Percentiles rank a stretch among this genome's conserved stretches.
Conservation (phyloP, 2,888 invertebrate species). For the Acanthopleura granulata region DNA sequence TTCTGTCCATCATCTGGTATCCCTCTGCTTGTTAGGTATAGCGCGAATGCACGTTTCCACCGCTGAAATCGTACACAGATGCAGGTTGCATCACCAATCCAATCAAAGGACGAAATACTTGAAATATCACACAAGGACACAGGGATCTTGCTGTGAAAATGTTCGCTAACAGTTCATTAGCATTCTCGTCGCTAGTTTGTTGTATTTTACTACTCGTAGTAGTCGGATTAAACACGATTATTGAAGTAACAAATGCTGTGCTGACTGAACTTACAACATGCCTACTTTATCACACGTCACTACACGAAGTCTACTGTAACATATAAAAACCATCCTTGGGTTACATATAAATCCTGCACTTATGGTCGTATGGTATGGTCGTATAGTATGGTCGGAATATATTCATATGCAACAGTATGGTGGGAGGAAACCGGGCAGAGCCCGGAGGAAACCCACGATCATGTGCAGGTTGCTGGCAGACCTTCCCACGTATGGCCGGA, state of each 20-base stretch:
- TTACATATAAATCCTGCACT: background rate
- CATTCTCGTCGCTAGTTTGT: constrained; percentile 15
- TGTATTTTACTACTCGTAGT: background rate
- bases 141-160: constrained; percentile 1
- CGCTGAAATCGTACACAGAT: constrained; percentile 13
- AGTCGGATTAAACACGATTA: constrained; percentile 15
- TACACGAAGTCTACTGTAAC: background rate
- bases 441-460: too few species aligned
- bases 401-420: too few species aligned
- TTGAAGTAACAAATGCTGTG: background rate
- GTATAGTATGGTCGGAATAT: background rate
- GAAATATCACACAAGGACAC: constrained; percentile 8
- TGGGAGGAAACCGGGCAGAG: too few species aligned
- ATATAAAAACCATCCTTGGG: too few species aligned
- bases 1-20: constrained; percentile 19
- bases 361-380: background rate
- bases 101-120: constrained; percentile 15
- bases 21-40: constrained; percentile 10
- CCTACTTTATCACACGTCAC: background rate
- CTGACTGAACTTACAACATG: background rate
- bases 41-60: constrained; percentile 22
- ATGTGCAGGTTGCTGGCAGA: too few species aligned
- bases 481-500: too few species aligned
- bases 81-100: constrained; percentile 11
- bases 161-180: background rate